These are phyloP conservation scores for Mylabris sibirica DNA, from an alignment of 2,888 invertebrate genomes.

Conservation along the genomic window DNA sequence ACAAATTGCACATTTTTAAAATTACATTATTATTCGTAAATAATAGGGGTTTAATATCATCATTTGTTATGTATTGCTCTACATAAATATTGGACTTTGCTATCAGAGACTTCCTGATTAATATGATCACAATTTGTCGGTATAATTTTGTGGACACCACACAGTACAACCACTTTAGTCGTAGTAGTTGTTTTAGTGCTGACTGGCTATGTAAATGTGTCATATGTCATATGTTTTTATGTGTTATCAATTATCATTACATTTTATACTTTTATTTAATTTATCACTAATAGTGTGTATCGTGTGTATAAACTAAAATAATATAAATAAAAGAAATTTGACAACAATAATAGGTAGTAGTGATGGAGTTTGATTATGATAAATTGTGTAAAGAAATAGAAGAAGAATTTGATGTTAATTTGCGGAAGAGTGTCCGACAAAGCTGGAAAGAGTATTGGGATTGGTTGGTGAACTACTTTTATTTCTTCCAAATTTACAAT, in stretches of 20 bases:
- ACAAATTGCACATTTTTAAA: neutral
- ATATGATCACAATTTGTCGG: slow-evolving; percentile 41
- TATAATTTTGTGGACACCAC: slow-evolving; percentile 32
- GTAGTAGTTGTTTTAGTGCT: slow-evolving; percentile 22
- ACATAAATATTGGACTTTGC: slow-evolving; percentile 46
- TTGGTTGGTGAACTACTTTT: slow-evolving; percentile 49
- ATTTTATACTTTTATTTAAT: neutral
- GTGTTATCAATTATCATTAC: slow-evolving; percentile 21
- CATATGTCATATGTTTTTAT: slow-evolving; percentile 19
- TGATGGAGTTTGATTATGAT: slow-evolving; percentile 48
- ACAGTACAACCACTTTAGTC: slow-evolving; percentile 16
- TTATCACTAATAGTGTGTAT: too few species aligned
- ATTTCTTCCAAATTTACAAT: slow-evolving; percentile 16
- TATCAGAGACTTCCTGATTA: slow-evolving; percentile 48
- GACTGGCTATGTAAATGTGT: slow-evolving; percentile 18
- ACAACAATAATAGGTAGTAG: slow-evolving; percentile 1
- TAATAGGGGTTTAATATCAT: neutral
- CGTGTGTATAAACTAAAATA: neutral
- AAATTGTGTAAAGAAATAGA: slow-evolving; percentile 54
- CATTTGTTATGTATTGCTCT: slow-evolving; percentile 36
- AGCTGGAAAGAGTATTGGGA: slow-evolving; percentile 59
- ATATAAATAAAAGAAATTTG: neutral
- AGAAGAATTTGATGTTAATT: slow-evolving; percentile 52
- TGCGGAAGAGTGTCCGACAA: slow-evolving; percentile 45
- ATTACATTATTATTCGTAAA: neutral